phyloP scores from a whole-genome alignment of 1,140 invertebrate species.

The Sinonovacula constricta region DNA sequence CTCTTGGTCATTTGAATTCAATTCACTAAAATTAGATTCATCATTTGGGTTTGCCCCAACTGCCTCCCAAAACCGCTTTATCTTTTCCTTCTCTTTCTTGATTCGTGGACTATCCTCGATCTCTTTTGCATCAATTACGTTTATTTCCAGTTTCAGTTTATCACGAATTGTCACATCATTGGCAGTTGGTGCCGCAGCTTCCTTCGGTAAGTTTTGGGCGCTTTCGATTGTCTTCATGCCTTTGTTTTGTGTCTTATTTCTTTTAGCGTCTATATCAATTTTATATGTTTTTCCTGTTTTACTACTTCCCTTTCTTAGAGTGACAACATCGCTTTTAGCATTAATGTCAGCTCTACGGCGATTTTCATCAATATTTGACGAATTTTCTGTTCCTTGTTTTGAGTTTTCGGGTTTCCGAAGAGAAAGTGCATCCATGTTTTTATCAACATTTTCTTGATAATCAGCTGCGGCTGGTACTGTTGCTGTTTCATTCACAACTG shows the following conservation, averaged over 20 bases:
- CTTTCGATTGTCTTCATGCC: no score
- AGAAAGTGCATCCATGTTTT: no score
- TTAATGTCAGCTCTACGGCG: no score
- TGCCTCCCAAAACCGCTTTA: conserved; percentile 45
- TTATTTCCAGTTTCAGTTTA: conserved; percentile 35
- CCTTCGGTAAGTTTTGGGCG: no score
- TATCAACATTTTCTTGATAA: no score
- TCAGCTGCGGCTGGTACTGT: no score
- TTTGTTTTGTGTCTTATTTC: background rate
- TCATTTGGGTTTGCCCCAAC: conserved; percentile 33
- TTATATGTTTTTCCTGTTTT: background rate
- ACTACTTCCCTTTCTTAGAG: no score
- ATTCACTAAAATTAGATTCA: conserved; percentile 27
- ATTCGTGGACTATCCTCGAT: background rate
- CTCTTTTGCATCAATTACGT: conserved; percentile 24
- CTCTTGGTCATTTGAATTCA: conserved; percentile 2
- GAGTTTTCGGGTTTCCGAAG: no score
- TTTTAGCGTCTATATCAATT: background rate
- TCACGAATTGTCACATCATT: conserved; percentile 32
- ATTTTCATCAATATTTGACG: no score
- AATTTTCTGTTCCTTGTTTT: no score
- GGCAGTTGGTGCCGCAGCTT: background rate
- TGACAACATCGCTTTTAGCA: no score
- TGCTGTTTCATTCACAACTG: no score
- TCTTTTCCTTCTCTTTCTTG: conserved; percentile 34